A percentile compares a stretch with the other conserved stretches of the same genome.
These are phyloP conservation scores for Virgularia gustaviana DNA, from an alignment of 92 coral and sea anemone genomes.

Conservation along the genomic window DNA sequence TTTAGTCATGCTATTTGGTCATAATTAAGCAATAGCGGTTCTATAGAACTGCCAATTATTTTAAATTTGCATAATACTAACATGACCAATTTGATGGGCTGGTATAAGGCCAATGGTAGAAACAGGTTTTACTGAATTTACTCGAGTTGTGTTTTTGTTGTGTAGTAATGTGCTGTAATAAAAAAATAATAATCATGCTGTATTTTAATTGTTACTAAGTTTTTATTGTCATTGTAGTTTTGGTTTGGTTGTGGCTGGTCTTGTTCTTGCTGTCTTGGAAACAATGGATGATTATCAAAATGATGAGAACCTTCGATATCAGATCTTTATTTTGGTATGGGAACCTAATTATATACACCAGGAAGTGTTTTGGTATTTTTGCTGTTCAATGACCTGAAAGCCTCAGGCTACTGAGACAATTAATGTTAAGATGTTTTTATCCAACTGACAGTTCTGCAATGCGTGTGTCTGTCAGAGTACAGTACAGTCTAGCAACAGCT, in stretches of 20 bases:
- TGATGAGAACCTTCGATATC: not conserved
- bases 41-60: no score
- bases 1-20: no score
- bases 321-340: slow-evolving; percentile 14
- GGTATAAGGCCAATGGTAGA: no score
- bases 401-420: not conserved
- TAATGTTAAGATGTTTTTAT: not conserved
- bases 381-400: not conserved
- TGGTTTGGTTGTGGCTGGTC: slow-evolving; percentile 23
- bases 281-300: slow-evolving; percentile 1
- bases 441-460: no score
- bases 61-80: no score
- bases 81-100: no score
- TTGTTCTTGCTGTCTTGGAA: slow-evolving; percentile 21
- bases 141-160: not conserved
- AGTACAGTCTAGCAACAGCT: no score
- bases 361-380: no score
- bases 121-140: no score
- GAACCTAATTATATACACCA: no score
- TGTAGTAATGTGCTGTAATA: not conserved
- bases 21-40: no score
- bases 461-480: no score
- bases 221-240: slow-evolving; percentile 3
- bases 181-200: not conserved
- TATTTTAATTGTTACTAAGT: not conserved